phyloP scores from a whole-genome alignment of 2,888 invertebrate species.

The Pogonocherus hispidulus region DNA sequence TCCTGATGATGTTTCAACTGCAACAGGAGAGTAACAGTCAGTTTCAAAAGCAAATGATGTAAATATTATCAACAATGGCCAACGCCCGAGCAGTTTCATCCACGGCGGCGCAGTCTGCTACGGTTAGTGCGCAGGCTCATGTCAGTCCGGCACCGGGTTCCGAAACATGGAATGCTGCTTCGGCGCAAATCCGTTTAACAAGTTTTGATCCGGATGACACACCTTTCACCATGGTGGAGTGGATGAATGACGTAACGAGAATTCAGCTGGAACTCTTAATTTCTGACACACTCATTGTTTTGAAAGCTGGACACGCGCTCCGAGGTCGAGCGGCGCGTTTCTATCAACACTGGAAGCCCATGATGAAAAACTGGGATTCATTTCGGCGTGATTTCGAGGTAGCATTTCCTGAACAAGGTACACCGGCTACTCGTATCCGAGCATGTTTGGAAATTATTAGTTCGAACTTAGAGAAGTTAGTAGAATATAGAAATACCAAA shows the following conservation, averaged over 20 bases:
- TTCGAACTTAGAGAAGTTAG: background rate
- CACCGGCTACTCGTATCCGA: constrained; percentile 6
- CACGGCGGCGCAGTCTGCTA: background rate
- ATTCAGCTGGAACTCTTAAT: constrained; percentile 39
- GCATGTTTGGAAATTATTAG: background rate
- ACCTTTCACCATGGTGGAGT: constrained; percentile 32
- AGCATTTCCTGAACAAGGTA: constrained; percentile 34
- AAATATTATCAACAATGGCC: no score
- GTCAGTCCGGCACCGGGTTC: background rate
- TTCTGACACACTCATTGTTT: no score
- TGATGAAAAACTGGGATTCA: constrained; percentile 33
- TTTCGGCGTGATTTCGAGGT: constrained; percentile 38
- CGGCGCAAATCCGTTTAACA: background rate
- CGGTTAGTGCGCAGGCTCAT: background rate
- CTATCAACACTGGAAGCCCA: constrained; percentile 40
- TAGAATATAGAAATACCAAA: constrained; percentile 24
- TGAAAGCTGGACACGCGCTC: constrained; percentile 37
- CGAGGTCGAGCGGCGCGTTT: constrained; percentile 37
- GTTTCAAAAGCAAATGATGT: no score
- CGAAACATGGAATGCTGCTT: background rate
- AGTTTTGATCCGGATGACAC: constrained; percentile 38
- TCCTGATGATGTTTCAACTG: no score
- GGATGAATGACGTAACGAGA: constrained; percentile 37
- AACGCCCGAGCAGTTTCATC: background rate
- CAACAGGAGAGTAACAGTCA: no score